These are phyloP conservation scores for Hypsopygia costalis DNA, from an alignment of 2,888 invertebrate genomes.

Conservation along the genomic window DNA sequence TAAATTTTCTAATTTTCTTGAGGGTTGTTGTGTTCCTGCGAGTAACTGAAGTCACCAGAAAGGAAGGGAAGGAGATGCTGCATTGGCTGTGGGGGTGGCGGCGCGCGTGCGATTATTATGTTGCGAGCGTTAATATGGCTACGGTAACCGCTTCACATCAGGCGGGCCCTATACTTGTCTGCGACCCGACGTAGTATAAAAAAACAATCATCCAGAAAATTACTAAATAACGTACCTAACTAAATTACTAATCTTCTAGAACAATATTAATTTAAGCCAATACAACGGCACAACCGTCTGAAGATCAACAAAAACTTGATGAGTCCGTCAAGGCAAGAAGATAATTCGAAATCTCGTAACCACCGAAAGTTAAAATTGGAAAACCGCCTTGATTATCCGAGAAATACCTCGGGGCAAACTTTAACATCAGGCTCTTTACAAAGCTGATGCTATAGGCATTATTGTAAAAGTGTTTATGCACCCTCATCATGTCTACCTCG, in stretches of 20 bases:
- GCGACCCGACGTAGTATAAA: too few relatives aligned
- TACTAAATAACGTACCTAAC: too few relatives aligned
- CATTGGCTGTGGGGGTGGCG: too few relatives aligned
- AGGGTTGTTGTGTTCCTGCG: too few relatives aligned
- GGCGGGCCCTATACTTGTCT: too few relatives aligned
- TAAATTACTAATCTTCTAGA: neutral
- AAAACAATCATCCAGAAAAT: too few relatives aligned
- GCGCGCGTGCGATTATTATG: too few relatives aligned
- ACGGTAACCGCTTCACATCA: too few relatives aligned
- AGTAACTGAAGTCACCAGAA: too few relatives aligned
- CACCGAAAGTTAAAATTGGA: slow-evolving; percentile 72
- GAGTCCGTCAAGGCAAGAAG: slow-evolving; percentile 57
- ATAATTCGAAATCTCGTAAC: slow-evolving; percentile 64
- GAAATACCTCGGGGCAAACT: slow-evolving; percentile 66
- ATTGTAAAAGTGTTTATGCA: slow-evolving; percentile 52
- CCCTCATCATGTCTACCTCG: slow-evolving; percentile 52
- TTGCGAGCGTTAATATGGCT: too few relatives aligned
- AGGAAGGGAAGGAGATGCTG: too few relatives aligned
- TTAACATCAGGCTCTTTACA: slow-evolving; percentile 64
- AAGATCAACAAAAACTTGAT: slow-evolving; percentile 61
- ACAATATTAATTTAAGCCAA: neutral
- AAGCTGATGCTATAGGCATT: slow-evolving; percentile 59
- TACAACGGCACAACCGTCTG: slow-evolving; percentile 33
- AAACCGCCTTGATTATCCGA: slow-evolving; percentile 69
- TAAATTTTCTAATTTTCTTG: too few relatives aligned